Base-by-base conservation (phyloP, 2,888 invertebrate genomes). In the Pandemis cinnamomeana region DNA sequence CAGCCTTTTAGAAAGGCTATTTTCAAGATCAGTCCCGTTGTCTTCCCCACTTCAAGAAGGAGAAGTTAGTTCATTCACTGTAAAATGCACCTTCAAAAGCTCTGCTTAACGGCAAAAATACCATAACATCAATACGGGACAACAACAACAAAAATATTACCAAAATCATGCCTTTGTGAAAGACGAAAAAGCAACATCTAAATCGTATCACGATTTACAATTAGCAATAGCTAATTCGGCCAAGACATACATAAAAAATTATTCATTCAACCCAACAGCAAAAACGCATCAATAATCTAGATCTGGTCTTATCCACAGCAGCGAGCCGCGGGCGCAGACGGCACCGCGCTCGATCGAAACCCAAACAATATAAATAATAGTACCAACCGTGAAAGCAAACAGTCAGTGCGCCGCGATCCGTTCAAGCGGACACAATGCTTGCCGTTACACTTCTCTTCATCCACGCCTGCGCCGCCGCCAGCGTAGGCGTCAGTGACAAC, bases 321-420 rank as follows among this genome's bases (percentile, higher is more conserved):
- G 84, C 85, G 88, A 78, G 66, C 71, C 75, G 62, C 77, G 20
- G 75, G 78, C 77, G 78, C 78, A 82, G 82, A 81, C 80, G 81
- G 80, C 81, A 84, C 84, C 88, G 85, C 80, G 85, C 84, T 86
- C 86, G 89, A 91, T 89, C 84, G 90, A 88, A 91, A 91, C 87
- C 80, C 83, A 91, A 92, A 93, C 92, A 93, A 91, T 94, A 94
- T 94, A 93, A 94, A 93, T 93, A 92, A 92, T 91, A 89, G 91
- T 90, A 83, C 84, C 84, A 82, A 83, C 41, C 80, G 85, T 82
- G 81, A 85, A 81, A 80, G 84, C 82, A 81, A 85, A 84, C 91
- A 93, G 93, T 93, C 84, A 80, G 81, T 81, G 79, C 81, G 88
- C 86, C 80, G 86, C 83, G 86, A 64, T 2, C 72, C 58, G 72